Percentiles rank a stretch among this genome's conserved stretches.
These are phyloP conservation scores for Aselliscus stoliczkanus DNA, from an alignment of 2,797 vertebrate species.

Conservation along the genomic window DNA sequence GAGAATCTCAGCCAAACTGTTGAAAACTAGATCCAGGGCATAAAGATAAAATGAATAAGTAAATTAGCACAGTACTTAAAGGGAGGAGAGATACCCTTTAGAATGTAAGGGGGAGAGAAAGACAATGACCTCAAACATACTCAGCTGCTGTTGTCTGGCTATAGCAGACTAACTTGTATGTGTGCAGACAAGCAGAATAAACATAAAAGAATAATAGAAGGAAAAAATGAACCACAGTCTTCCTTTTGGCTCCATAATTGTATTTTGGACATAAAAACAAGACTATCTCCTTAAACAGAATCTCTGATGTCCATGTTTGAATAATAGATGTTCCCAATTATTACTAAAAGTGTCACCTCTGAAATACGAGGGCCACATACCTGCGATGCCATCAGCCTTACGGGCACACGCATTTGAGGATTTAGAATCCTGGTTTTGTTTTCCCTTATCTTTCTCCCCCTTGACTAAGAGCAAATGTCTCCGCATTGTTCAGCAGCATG, in stretches of 20 bases:
- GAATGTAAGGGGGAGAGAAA: neutral
- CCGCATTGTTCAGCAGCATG: neutral
- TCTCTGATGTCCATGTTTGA: slow-evolving; percentile 29
- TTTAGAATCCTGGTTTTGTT: neutral
- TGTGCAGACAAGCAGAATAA: neutral
- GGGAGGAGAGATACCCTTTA: neutral
- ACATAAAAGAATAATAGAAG: neutral
- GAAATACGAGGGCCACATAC: slow-evolving; percentile 17
- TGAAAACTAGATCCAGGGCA: neutral
- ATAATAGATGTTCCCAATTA: slow-evolving; percentile 50
- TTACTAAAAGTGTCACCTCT: slow-evolving; percentile 50
- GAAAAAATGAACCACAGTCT: neutral
- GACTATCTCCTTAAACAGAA: slow-evolving; percentile 29
- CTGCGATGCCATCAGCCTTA: neutral
- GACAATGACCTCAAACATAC: neutral
- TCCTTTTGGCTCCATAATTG: neutral
- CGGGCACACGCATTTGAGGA: neutral
- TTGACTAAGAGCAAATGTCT: neutral
- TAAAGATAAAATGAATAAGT: slow-evolving; percentile 30
- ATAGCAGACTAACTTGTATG: neutral
- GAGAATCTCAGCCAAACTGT: neutral
- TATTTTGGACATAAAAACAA: slow-evolving; percentile 6
- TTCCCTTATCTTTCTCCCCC: neutral
- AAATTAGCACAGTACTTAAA: neutral
- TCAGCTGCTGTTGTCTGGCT: neutral